Conservation (phyloP, 2,113 vertebrate genomes). For the Oryzias curvinotus region DNA sequence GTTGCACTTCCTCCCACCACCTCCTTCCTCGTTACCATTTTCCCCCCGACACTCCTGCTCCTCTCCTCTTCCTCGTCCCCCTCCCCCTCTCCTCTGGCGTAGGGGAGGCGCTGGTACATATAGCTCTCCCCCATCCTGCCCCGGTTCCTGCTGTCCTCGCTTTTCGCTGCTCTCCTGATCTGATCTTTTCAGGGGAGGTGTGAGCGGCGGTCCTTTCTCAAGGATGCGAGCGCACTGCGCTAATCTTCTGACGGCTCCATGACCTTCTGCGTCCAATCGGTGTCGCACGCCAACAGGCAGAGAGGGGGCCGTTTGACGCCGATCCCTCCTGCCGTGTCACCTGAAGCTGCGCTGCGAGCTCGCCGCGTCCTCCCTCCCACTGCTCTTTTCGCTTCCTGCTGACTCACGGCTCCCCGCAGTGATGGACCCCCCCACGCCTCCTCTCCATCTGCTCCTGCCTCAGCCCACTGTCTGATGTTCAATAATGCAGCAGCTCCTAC, state of each 20-base stretch:
- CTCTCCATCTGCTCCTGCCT: constrained; percentile 40
- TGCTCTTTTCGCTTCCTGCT: constrained; percentile 46
- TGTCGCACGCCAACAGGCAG: constrained; percentile 29
- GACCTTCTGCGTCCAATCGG: constrained; percentile 53
- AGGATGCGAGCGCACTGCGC: constrained; percentile 22
- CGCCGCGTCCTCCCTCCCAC: constrained; percentile 35
- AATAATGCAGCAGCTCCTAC: constrained; percentile 71
- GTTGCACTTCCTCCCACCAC: constrained; percentile 18
- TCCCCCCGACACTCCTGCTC: constrained; percentile 45
- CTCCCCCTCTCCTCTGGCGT: constrained; percentile 61
- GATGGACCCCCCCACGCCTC: constrained; percentile 39
- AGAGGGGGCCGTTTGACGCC: constrained; percentile 31
- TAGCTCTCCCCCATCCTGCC: constrained; percentile 69
- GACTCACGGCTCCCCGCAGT: constrained; percentile 56
- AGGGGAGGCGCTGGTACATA: constrained; percentile 71
- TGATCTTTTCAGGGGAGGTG: constrained; percentile 40
- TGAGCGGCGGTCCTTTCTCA: constrained; percentile 22
- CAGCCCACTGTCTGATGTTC: constrained; percentile 52
- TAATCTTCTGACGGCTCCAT: constrained; percentile 53
- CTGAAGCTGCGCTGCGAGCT: constrained; percentile 48
- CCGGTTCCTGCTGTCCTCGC: constrained; percentile 38
- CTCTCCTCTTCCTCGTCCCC: constrained; percentile 58
- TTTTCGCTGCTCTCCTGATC: background rate
- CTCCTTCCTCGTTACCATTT: constrained; percentile 61
- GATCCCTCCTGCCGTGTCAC: constrained; percentile 33